Base-by-base conservation (phyloP, 2,797 vertebrate species). In the Labroides dimidiatus region DNA sequence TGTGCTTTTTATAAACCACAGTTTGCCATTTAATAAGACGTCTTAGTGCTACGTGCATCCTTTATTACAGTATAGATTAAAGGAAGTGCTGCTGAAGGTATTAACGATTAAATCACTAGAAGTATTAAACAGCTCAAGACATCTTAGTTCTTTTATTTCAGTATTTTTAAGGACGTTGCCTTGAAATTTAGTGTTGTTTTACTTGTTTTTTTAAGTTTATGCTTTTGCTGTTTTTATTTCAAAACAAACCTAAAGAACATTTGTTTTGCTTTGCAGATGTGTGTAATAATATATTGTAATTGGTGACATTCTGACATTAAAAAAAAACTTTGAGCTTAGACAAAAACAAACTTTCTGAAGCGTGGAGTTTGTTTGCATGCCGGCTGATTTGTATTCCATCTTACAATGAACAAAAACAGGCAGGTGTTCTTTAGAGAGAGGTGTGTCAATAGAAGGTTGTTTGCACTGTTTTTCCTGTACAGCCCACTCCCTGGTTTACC, bases 271-370 rank as follows among this genome's bases (percentile, higher is more conserved):
- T 71, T 45, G 15, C 19, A 64, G 13, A 72, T 5, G 12, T 33
- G 3, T 73, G 64, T 64, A 56, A 24, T 50, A 30, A 66, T 36
- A 49, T 67, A 45, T 30, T 59, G 39, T 47, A 37, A 73, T 69
- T 37, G 77, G 30, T 82, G 47, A 80, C 21, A 19, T 60, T 47
- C 60, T 66, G 56, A 27, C 63, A 90, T 82, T 80, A 86, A 91
- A 84, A 49, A 75, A 69, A 8, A 82, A 62, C 37, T 56, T 21
- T 39, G 5, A 21, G 45, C 44, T 33, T 55, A 27, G 15, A 63
- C 5, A 62, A 44, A 62, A 41, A 49, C 36, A 27, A 27, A 6
- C 8, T 62, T 73, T 57, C 2, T 66, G 36, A 41, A 0, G 6
- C 14, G 3, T 73, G 49, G 12, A 52, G 60, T 64, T 77, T 66